phyloP scores from a whole-genome alignment of 2,113 vertebrate species.

The Petroica traversi region DNA sequence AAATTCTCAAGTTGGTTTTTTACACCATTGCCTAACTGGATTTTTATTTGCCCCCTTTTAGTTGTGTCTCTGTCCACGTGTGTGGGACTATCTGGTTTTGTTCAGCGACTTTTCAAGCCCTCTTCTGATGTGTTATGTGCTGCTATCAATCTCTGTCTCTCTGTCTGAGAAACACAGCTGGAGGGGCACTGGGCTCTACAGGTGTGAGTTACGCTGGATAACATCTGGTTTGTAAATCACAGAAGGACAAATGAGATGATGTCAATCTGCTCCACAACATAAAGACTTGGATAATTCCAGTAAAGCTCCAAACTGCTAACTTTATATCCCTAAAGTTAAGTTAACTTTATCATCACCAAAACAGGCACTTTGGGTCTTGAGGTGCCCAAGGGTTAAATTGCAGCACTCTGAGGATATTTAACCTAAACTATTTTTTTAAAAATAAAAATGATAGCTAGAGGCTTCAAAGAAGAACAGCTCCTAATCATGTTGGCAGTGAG shows the following conservation, averaged over 20 bases:
- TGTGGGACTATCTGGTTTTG: not conserved
- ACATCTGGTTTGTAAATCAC: not conserved
- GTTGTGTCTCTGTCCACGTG: fast-evolving
- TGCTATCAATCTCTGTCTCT: not conserved
- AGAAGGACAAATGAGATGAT: not conserved
- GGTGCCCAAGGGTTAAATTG: not conserved
- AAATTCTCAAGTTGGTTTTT: not conserved
- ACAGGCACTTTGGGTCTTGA: not conserved
- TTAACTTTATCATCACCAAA: not conserved
- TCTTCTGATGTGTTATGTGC: not conserved
- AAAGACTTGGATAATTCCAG: not conserved
- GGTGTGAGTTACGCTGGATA: not conserved
- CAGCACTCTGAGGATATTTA: fast-evolving
- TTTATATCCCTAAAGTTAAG: not conserved
- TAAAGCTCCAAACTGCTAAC: not conserved
- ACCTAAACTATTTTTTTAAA: not conserved
- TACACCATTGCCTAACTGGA: not conserved
- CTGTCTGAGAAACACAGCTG: not conserved
- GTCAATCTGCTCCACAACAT: not conserved
- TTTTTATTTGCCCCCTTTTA: not conserved
- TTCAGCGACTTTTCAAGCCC: not conserved
- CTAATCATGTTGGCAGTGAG: not conserved
- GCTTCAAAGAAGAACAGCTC: not conserved
- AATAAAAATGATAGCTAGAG: not conserved
- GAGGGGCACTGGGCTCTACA: not conserved